Conservation (phyloP, 2,797 vertebrate species). For the Dromococcyx pavoninus region DNA sequence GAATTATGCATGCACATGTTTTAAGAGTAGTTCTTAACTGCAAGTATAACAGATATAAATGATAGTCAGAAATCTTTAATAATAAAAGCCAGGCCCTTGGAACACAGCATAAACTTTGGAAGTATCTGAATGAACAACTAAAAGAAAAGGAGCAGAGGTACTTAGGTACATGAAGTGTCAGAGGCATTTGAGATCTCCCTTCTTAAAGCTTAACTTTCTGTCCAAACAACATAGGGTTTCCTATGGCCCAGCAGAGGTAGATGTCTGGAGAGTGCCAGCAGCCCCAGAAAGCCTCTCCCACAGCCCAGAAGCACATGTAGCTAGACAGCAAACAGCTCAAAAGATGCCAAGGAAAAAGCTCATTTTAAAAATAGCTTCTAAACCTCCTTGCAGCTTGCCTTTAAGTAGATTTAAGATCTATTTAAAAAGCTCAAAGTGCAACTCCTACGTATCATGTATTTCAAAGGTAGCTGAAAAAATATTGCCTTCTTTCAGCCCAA, state of each 20-base stretch:
- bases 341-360: background rate
- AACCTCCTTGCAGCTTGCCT: slow-evolving; percentile 23
- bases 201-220: background rate
- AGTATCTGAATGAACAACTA: background rate
- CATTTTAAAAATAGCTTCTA: slow-evolving; percentile 45
- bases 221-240: background rate
- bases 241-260: background rate
- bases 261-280: background rate
- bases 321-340: background rate
- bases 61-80: background rate
- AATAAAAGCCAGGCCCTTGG: background rate
- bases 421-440: slow-evolving; percentile 8
- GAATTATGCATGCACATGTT: background rate
- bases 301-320: background rate
- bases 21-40: background rate
- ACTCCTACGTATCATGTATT: background rate
- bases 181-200: background rate
- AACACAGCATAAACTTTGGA: background rate
- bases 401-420: slow-evolving; percentile 48
- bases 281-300: background rate
- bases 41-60: background rate
- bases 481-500: background rate
- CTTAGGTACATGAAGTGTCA: background rate
- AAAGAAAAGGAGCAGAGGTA: background rate
- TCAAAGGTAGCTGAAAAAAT: background rate